Base-by-base conservation (phyloP, 2,888 invertebrate genomes). In the Tachina lurida region DNA sequence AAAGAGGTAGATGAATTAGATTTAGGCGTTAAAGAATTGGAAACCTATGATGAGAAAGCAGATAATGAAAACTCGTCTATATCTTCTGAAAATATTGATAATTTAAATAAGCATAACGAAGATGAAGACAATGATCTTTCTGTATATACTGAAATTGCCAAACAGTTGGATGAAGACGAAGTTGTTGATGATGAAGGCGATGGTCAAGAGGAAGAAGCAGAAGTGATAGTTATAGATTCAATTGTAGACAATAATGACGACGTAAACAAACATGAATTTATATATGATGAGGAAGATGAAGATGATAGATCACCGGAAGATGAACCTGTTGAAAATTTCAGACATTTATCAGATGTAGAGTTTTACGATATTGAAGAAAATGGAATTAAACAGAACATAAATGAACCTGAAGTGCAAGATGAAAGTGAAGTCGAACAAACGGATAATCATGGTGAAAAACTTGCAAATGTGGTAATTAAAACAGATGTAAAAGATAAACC, bases 61-160 rank as follows among this genome's bases (percentile, higher is more conserved):
- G 73, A 71, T 58, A 56, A 74, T 39, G 62, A 74, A 54, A 60
- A 22, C 31, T 13, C 43, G 10, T 63, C 63, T n/a, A 45, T 54
- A 54, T 41, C 47, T 19, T 19, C 13, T 10, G 71, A 45, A 13
- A 45, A 49, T 10, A 7, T 3, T 10, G 31, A 56, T 7, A 31
- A 10, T 4, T 8, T 7, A 22, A 9, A 39, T 39, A 19, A 63
- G n/a, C 3, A 22, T 15, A 19, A 84, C 2, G 62, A 47, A 17
- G 49, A 56, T 19, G 77, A n/a, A 13, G 63, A 78, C 15, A 65
- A 12, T 54, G 3, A n/a, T n/a, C n/a, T 52, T 31, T 54, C 65
- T 45, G 39, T 60, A 31, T 52, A 47, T 41, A 31, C 45, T 45
- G 60, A 58, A 22, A 39, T 71, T 45, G 49, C 43, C 15, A 58